Evolutionary conservation across 2,113 vertebrate genomes (phyloP), one percentile per base, ranked within the genome.

Genomic region (Nettapus auritus): DNA sequence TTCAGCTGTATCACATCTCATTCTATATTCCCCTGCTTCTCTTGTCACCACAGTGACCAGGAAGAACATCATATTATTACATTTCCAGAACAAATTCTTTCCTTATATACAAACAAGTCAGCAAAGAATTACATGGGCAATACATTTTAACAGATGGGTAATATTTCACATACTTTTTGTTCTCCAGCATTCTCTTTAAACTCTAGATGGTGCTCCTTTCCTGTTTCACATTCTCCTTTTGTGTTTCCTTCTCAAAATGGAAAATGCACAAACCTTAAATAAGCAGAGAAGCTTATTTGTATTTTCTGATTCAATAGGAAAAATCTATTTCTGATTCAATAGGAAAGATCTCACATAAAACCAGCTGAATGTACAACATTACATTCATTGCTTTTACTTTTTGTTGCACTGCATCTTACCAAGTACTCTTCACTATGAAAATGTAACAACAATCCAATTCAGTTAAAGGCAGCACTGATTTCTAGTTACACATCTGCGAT

Each of bases 121-220:
- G 76, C 18, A 66, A 56, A 67, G 15, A 78, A 64, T 48, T n/a
- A 52, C 56, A 29, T 3, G 6, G 14, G 29, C 36, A 53, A 0
- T 21, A 10, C 2, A 9, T 52, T 86, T 56, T 31, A 77, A 52
- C 28, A 36, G 66, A 23, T 21, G 25, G 48, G 55, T 11, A 70
- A 29, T 7, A 8, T 21, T 75, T 82, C 44, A 34, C 8, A 6
- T 7, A 9, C 5, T 42, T 82, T 33, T 55, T 9, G 3, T 62
- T 76, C 40, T 56, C 42, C n/a, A 19, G 7, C 11, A 22, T 57
- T 71, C 42, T 52, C 22, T 70, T 38, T n/a, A 57, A 79, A 66
- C 94, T 82, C 77, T 73, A 95, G 77, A 56, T 73, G 96, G 92
- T 87, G 93, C 94, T 87, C 77, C 80, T 57, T 70, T 90, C 52